These are phyloP conservation scores for Sarcophilus harrisii DNA, from an alignment of 2,797 vertebrate genomes.

Conservation along the genomic window DNA sequence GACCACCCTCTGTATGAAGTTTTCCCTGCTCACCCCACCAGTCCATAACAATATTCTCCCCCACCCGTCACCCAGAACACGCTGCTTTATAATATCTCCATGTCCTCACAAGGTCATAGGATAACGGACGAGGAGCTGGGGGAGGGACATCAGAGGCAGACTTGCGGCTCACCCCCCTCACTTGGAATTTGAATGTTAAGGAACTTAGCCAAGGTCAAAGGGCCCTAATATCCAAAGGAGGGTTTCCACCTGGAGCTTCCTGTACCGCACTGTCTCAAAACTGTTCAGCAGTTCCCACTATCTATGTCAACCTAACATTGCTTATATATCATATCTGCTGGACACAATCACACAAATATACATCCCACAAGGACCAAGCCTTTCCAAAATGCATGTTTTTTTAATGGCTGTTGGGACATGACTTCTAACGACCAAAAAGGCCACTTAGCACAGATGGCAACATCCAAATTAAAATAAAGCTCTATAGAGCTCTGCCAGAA, in stretches of 20 bases:
- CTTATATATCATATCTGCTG: neutral
- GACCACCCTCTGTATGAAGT: too few relatives aligned
- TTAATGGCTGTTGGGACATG: neutral
- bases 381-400: neutral
- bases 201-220: neutral
- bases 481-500: neutral
- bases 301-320: neutral
- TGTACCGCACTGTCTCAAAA: neutral
- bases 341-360: neutral
- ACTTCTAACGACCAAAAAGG: neutral
- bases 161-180: neutral
- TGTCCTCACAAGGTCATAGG: neutral
- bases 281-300: too few relatives aligned
- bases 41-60: neutral
- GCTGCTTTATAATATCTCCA: neutral
- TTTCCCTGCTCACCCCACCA: neutral
- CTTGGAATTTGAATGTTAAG: neutral
- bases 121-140: too few relatives aligned
- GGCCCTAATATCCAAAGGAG: neutral
- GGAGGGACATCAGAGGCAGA: neutral
- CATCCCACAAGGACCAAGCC: neutral
- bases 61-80: neutral
- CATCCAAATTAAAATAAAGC: fast-evolving
- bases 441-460: neutral
- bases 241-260: neutral